Base-by-base conservation (phyloP, 2,888 invertebrate genomes). In the Holacanthella duospinosa region DNA sequence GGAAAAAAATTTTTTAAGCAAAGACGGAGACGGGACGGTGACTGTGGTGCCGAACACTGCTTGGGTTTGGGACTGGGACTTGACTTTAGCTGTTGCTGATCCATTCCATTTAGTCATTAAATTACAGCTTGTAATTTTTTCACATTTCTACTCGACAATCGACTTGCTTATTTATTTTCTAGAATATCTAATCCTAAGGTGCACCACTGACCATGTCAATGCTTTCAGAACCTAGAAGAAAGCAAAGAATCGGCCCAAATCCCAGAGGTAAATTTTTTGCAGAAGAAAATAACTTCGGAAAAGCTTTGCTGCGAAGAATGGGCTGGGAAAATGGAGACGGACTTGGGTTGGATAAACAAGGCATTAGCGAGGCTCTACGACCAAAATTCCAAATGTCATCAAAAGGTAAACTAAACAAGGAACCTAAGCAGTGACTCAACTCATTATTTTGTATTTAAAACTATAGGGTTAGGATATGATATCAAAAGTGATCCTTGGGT, bases 311-410 rank as follows among this genome's bases (percentile, higher is more conserved):
- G 26, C 54, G 65, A 55, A 72, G 68, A 59, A 63, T 72, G 63
- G 72, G 72, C 0, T 72, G 72, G 72, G 64, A 67, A 43, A 57
- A 55, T n/a, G 72, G 72, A 12, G 64, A 70, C 25, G 72, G 72
- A 12, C 60, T 72, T 21, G 72, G 72, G 16, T 29, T 59, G 1
- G 54, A 62, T 19, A 57, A 61, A 29, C 68, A 70, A 64, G 72
- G 72, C 56, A 70, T 70, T 48, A 66, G 44, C 25, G 66, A 64
- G 26, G 69, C 72, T 1, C 64, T 72, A 28, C 61, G 61, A 28
- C 70, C 70, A 0, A 72, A 70, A 64, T 63, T 70, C 12, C 66
- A 70, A 53, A 69, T 66, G 25, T 65, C 67, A 54, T 43, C 66
- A 0, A 67, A 63, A 59, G 71, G 71, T 71, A 60, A 29, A 4